Evolutionary conservation across 1,140 invertebrate genomes (phyloP).

Genomic region (Nylanderia fulva): DNA sequence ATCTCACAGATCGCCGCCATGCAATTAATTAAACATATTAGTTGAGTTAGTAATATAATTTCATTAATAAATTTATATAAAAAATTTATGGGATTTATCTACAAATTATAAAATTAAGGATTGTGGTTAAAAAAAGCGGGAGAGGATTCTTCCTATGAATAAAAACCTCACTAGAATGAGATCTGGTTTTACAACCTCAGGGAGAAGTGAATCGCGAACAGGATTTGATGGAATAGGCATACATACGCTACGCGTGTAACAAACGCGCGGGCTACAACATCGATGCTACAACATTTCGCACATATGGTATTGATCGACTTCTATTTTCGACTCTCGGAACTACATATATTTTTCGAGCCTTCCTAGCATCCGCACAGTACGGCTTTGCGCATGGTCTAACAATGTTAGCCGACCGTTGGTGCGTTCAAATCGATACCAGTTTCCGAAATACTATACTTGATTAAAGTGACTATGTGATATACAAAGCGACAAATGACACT

Average conservation of each 20-base stretch:
- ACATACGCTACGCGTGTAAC: background rate
- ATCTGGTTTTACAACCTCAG: background rate
- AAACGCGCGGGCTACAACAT: constrained; percentile 7
- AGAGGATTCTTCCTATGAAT: background rate
- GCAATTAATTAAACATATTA: too few relatives aligned
- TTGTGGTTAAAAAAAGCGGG: background rate
- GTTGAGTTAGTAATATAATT: too few relatives aligned
- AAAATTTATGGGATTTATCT: too few relatives aligned
- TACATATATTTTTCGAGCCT: constrained; percentile 39
- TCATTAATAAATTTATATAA: too few relatives aligned
- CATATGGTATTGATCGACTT: constrained; percentile 52
- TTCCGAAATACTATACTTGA: background rate
- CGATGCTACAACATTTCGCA: constrained; percentile 28
- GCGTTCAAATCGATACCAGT: constrained; percentile 33
- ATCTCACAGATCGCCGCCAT: too few relatives aligned
- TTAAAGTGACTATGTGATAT: background rate
- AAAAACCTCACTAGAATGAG: background rate
- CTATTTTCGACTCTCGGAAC: constrained; percentile 31
- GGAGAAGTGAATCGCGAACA: background rate
- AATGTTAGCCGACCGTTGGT: background rate
- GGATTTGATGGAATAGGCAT: background rate
- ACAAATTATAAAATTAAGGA: too few relatives aligned
- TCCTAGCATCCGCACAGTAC: constrained; percentile 1
- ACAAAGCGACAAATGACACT: background rate
- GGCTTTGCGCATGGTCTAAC: constrained; percentile 40